Evolutionary conservation across 2,888 invertebrate species (phyloP).

Genomic region (Pandemis cinnamomeana): DNA sequence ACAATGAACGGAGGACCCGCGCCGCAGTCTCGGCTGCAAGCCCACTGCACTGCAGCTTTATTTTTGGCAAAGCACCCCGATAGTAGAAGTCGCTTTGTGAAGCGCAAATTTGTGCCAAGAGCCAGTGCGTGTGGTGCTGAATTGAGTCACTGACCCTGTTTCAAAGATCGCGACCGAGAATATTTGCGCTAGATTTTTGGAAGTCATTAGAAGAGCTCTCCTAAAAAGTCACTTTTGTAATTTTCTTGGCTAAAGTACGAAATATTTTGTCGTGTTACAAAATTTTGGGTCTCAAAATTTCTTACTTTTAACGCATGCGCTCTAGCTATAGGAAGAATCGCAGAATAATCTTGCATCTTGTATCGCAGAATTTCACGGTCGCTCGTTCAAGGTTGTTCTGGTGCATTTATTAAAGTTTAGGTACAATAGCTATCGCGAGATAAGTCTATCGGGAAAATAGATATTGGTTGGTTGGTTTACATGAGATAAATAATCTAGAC

Average conservation of each 20-base stretch:
- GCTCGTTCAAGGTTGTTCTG: constrained; percentile 34
- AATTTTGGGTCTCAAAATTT: not conserved
- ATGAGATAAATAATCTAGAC: constrained; percentile 8
- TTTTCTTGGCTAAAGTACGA: not conserved
- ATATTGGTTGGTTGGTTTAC: constrained; percentile 6
- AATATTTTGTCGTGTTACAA: not conserved
- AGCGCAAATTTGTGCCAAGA: constrained; percentile 48
- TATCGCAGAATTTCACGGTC: constrained; percentile 30
- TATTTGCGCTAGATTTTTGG: constrained; percentile 44
- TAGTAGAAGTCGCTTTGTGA: constrained; percentile 46
- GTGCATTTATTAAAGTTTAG: constrained; percentile 35
- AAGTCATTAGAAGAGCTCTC: not conserved
- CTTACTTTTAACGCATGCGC: constrained; percentile 28
- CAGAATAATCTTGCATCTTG: constrained; percentile 34
- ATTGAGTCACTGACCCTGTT: constrained; percentile 61
- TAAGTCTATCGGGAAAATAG: constrained; percentile 8
- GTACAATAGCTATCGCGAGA: constrained; percentile 27
- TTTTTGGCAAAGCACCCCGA: constrained; percentile 78
- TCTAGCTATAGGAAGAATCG: constrained; percentile 3
- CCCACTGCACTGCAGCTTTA: constrained; percentile 82
- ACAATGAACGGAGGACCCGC: constrained; percentile 71
- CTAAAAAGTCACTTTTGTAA: not conserved
- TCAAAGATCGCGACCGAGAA: constrained; percentile 43
- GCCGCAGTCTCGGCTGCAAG: constrained; percentile 79
- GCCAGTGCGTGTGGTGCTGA: constrained; percentile 52